A percentile compares a stretch with the other conserved stretches of the same genome.
Evolutionary conservation across 1,140 invertebrate species (phyloP).

Genomic region (Periplaneta americana): DNA sequence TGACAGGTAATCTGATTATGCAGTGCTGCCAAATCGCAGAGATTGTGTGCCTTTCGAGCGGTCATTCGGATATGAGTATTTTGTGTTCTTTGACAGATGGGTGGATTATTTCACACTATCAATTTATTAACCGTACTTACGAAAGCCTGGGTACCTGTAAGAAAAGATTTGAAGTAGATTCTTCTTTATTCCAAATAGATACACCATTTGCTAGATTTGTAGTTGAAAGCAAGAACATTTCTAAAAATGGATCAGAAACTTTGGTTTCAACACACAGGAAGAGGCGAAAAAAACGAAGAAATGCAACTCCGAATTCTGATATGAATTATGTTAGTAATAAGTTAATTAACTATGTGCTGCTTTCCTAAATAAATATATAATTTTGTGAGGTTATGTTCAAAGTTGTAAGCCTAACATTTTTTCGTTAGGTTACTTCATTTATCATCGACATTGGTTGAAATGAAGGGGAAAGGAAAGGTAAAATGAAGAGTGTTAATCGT

Average conservation of each 20-base stretch:
- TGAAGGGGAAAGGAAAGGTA: too few relatives aligned
- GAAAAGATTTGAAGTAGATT: background rate
- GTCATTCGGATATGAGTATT: too few relatives aligned
- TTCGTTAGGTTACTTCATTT: too few relatives aligned
- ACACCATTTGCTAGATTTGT: background rate
- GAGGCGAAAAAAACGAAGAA: background rate
- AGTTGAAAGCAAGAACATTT: background rate
- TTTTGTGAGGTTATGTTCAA: too few relatives aligned
- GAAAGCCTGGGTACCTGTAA: background rate
- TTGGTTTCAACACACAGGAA: background rate
- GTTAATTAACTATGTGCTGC: too few relatives aligned
- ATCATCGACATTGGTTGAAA: too few relatives aligned
- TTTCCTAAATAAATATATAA: too few relatives aligned
- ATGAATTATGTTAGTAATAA: background rate
- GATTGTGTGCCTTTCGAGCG: too few relatives aligned
- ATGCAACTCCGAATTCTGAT: background rate
- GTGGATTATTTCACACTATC: background rate
- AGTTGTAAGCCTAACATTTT: too few relatives aligned
- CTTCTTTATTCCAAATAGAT: background rate
- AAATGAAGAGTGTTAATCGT: too few relatives aligned
- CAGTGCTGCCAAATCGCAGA: too few relatives aligned
- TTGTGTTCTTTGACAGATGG: background rate
- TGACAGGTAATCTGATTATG: too few relatives aligned
- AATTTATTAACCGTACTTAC: background rate
- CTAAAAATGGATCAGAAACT: background rate